These are phyloP conservation scores for Lindbergichthys nudifrons DNA, from an alignment of 2,797 vertebrate species.

Conservation along the genomic window DNA sequence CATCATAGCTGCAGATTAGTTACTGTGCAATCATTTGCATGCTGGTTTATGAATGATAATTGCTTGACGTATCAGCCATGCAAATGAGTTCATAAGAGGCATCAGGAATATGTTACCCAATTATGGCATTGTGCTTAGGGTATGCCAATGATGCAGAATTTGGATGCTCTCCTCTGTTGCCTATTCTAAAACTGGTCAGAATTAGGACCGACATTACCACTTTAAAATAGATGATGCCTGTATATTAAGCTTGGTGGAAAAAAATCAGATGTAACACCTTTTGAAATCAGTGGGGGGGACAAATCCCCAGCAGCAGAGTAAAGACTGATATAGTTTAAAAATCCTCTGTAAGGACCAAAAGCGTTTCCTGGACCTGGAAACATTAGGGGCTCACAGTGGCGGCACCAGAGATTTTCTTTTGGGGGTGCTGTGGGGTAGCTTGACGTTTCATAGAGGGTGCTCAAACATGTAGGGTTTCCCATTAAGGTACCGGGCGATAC, in stretches of 20 bases:
- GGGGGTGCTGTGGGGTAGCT: no score
- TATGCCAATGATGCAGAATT: slow-evolving; percentile 64
- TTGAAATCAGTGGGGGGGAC: slow-evolving; percentile 2
- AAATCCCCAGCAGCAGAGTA: slow-evolving; percentile 3
- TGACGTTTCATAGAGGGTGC: no score
- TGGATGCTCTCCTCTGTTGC: slow-evolving; percentile 48
- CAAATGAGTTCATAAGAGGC: slow-evolving; percentile 79
- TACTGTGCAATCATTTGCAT: slow-evolving; percentile 75
- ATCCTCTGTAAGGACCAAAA: neutral
- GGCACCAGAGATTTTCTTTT: no score
- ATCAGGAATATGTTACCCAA: slow-evolving; percentile 70
- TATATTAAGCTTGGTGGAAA: slow-evolving; percentile 35
- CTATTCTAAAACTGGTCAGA: slow-evolving; percentile 52
- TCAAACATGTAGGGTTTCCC: no score
- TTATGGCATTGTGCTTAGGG: slow-evolving; percentile 67
- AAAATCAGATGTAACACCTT: slow-evolving; percentile 31
- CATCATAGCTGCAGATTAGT: slow-evolving; percentile 71
- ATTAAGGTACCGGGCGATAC: no score
- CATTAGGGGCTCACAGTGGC: no score
- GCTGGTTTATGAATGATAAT: slow-evolving; percentile 74
- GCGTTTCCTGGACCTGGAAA: no score
- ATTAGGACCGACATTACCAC: slow-evolving; percentile 54
- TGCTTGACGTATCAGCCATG: slow-evolving; percentile 69
- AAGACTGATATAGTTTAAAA: neutral
- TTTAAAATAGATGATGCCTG: slow-evolving; percentile 46